Evolutionary conservation across 2,113 vertebrate species (phyloP), one percentile per base, ranked within the genome.

Genomic region (Mesoclemmys tuberculata): DNA sequence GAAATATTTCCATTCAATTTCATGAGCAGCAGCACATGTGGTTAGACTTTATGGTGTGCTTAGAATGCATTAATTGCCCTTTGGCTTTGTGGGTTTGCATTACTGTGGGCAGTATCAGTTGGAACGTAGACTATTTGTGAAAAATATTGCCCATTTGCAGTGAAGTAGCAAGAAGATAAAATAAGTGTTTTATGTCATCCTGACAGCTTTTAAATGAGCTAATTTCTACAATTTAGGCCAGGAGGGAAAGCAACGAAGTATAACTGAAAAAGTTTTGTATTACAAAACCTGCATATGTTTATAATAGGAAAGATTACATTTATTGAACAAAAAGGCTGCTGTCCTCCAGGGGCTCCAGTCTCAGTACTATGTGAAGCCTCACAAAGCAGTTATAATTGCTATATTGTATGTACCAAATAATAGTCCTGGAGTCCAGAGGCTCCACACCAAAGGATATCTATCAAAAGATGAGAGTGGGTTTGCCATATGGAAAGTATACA

Each of bases 161-260:
- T 88, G 88, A 98, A 97, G 95, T 90, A 97, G 94, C 94, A 95
- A 95, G 95, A 89, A 96, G 95, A 95, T 95, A 96, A 88, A 95
- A 85, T 97, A 97, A 98, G 95, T 97, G 96, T 94, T 98, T 98
- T 98, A 97, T 98, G 98, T 98, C 97, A 95, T 97, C 87, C 90
- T 98, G 98, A 97, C 98, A 98, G 97, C 94, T 98, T 98, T 98
- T 95, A 97, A 96, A 96, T 90, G 91, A 96, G 93, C 95, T 98
- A 95, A 95, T 97, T 98, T 94, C 93, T 92, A 90, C 96, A 92
- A 68, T 96, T 98, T 98, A 97, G 96, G 93, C 97, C 96, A 93
- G 96, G 93, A 98, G 94, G 94, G 95, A 97, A 96, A 98, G 97
- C 96, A 96, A 98, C 95, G 94, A 81, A 6, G 27, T 91, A 92